phyloP scores from a whole-genome alignment of 2,113 vertebrate genomes.

The Silurus meridionalis region DNA sequence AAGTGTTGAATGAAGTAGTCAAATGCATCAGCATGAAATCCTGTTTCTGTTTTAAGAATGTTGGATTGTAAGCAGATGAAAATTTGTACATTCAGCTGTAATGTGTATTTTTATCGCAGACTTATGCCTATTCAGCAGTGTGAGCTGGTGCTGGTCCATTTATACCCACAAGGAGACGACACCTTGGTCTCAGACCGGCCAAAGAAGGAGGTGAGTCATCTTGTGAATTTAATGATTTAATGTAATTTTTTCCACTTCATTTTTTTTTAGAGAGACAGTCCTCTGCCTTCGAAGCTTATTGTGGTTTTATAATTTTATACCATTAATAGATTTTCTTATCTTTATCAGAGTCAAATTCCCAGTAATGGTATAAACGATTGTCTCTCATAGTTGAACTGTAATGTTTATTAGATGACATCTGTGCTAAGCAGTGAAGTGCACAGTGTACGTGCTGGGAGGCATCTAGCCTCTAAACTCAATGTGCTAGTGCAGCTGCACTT shows the following conservation, averaged over 20 bases:
- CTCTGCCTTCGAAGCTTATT: neutral
- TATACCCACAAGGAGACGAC: slow-evolving; percentile 93
- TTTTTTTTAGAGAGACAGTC: neutral
- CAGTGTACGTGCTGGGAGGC: slow-evolving; percentile 92
- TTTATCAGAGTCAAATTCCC: neutral
- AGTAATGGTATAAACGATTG: neutral
- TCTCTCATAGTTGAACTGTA: slow-evolving; percentile 58
- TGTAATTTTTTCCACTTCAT: too few species aligned
- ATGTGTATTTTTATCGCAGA: slow-evolving; percentile 65
- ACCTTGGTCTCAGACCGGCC: slow-evolving; percentile 92
- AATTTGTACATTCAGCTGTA: neutral
- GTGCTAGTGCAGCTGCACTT: slow-evolving; percentile 97
- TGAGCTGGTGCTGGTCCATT: slow-evolving; percentile 95
- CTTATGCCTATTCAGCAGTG: slow-evolving; percentile 98
- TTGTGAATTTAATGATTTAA: neutral
- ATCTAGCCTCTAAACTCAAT: slow-evolving; percentile 92
- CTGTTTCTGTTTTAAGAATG: too few species aligned
- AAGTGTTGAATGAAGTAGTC: too few species aligned
- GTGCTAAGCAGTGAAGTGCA: slow-evolving; percentile 91
- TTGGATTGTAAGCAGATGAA: neutral
- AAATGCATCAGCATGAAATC: neutral
- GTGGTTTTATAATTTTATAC: neutral
- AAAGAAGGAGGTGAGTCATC: slow-evolving; percentile 85
- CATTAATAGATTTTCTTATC: neutral
- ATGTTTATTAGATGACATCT: slow-evolving; percentile 74